Evolutionary conservation across 2,888 invertebrate genomes (phyloP), one percentile per base, ranked within the genome.

Genomic region (Callinectes sapidus): DNA sequence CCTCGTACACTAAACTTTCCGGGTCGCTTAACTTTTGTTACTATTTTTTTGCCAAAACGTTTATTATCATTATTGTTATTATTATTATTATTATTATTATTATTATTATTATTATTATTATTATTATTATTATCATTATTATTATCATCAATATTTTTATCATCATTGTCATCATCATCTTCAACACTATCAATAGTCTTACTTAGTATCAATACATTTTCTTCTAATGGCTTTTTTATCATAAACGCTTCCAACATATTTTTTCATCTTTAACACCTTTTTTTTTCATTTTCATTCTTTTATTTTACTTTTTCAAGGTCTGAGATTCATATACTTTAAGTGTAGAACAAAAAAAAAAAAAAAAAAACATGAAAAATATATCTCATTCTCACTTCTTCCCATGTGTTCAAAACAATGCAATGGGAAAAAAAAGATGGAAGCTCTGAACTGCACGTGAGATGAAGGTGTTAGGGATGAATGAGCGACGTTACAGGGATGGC

Each of bases 1-100:
- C 54, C 55, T 55, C 88, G 32, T 88, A 88, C 88, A 88, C 88
- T 32, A 81, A 81, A 81, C 81, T 35, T 81, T 81, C 81, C 81
- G 81, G 81, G 32, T 81, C 81, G 81, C 32, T 81, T 81, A 81
- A 81, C 81, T 81, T 81, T 81, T 81, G 35, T 81, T 81, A 16
- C 81, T 32, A 23, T 77, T 81, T 48, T 48, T 81, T 81, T 35
- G 81, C 32, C 3, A 81, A 81, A 81, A 81, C 35, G 32, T 10
- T 35, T 35, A 81, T 81, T 35, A 18, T 81, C 35, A 32, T 35
- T 81, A 81, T 77, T 77, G 6, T 32, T 77, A 32, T 28, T 55
- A 55, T 55, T 55, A 55, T 55, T 8, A 55, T 77, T 77, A 66
- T 66, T 66, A n/a, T 71, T 71, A 71, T 6, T 28, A 71, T 23